Evolutionary conservation across 2,888 invertebrate genomes (phyloP).

Genomic region (Apantesis nais): DNA sequence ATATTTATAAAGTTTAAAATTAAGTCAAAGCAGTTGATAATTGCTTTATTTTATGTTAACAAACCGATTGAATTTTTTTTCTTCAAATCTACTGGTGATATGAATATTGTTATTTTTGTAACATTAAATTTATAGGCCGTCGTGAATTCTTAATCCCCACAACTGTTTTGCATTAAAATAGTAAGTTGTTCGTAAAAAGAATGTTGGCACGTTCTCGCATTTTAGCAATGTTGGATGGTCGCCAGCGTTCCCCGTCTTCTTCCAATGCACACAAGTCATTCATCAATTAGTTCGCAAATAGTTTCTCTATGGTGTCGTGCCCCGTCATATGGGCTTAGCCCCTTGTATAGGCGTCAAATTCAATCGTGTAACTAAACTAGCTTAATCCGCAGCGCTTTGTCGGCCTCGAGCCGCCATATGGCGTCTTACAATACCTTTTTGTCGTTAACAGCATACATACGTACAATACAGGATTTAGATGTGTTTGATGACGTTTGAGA

Average conservation of each 20-base stretch:
- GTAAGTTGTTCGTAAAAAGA: constrained; percentile 37
- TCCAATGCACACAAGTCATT: constrained; percentile 51
- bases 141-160: background rate
- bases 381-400: constrained; percentile 74
- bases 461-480: constrained; percentile 71
- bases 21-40: too few species aligned
- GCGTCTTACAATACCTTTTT: constrained; percentile 73
- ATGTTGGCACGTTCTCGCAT: constrained; percentile 37
- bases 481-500: constrained; percentile 72
- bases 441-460: constrained; percentile 43
- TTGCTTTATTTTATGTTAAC: too few species aligned
- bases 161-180: constrained; percentile 21
- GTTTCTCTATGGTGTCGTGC: constrained; percentile 43
- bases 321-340: constrained; percentile 46
- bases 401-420: constrained; percentile 69
- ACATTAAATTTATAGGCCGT: background rate
- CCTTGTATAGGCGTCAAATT: constrained; percentile 59
- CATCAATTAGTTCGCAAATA: constrained; percentile 68
- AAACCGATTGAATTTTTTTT: too few species aligned
- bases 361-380: constrained; percentile 65
- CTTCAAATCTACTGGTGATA: too few species aligned
- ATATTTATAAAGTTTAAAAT: too few species aligned
- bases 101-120: background rate
- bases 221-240: constrained; percentile 33
- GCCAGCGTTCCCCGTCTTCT: constrained; percentile 35